Evolutionary conservation across 1,140 invertebrate genomes (phyloP), one percentile per base, ranked within the genome.

Genomic region (Gryon sp.): DNA sequence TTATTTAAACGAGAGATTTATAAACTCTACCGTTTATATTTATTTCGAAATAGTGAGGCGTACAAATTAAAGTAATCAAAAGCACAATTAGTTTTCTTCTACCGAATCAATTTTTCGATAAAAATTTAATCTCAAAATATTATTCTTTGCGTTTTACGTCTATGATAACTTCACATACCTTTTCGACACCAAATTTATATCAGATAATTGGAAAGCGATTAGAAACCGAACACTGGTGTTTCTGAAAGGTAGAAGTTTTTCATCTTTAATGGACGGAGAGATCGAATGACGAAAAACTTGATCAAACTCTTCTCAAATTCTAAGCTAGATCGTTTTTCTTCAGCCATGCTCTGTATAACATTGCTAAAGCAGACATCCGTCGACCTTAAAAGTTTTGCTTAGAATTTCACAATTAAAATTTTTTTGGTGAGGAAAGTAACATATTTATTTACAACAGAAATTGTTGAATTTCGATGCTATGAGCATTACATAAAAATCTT

Each of bases 241-340:
- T 36, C 30, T 24, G 18, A 34, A 36, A 55, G n/a, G 53, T 20
- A n/a, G 53, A 45, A 22, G 19, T 60, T 60, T 45, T 60, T 46
- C 55, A 60, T 46, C 40, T 34, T 28, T 60, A 57, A 45, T 57
- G 53, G 40, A 55, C 40, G 24, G 16, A n/a, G 40, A 16, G 55
- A 60, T 60, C 55, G 55, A 43, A 32, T 45, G 30, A 46, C 40
- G 20, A 26, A 60, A 60, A 46, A 34, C 26, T 45, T 34, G 28
- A 24, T 19, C 18, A 46, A 60, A 45, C 40, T 46, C 18, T 12
- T 60, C 55, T 46, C 12, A 24, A 60, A 60, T 60, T 32, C 41
- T 45, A 16, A 60, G 28, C 55, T 36, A n/a, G 28, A 45, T 26
- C 41, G 40, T 24, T 60, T 46, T 45, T 32, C 28, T 60, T 24